Conservation (phyloP, 2,888 invertebrate species). For the Bellardia bayeri region DNA sequence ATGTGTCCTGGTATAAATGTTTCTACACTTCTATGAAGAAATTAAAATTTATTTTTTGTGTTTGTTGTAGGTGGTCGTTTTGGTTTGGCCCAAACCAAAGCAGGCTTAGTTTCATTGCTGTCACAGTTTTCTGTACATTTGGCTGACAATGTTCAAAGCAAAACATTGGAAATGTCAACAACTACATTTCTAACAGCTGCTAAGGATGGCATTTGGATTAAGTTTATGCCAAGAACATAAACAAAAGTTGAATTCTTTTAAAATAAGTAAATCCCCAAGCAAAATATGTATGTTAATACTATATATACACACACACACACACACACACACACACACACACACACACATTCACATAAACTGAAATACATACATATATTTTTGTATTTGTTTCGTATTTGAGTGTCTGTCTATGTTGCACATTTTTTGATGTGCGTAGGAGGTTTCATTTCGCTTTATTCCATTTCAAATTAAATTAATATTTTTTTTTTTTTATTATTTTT, state of each 20-base stretch:
- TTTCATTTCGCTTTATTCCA: too few species aligned
- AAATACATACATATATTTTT: too few species aligned
- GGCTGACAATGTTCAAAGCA: conserved; percentile 26
- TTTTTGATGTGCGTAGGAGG: too few species aligned
- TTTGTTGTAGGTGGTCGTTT: conserved; percentile 77
- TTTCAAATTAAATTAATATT: background rate
- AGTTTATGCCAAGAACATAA: conserved; percentile 70
- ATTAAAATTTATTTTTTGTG: background rate
- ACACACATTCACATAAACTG: background rate
- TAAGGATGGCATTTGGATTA: conserved; percentile 78
- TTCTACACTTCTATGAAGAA: background rate
- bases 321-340: too few species aligned
- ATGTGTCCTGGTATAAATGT: conserved; percentile 78
- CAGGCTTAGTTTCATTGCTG: conserved; percentile 77
- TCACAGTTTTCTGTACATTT: conserved; percentile 75
- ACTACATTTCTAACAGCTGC: conserved; percentile 78
- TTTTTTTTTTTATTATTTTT: background rate
- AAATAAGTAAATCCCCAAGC: background rate
- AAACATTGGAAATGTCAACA: conserved; percentile 74
- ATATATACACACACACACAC: too few species aligned
- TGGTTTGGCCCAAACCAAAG: conserved; percentile 78
- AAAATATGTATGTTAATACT: background rate
- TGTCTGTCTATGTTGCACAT: background rate
- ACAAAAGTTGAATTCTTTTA: background rate
- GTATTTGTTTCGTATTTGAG: background rate